Conservation (phyloP, 2,888 invertebrate genomes). For the Athalia circularis region DNA sequence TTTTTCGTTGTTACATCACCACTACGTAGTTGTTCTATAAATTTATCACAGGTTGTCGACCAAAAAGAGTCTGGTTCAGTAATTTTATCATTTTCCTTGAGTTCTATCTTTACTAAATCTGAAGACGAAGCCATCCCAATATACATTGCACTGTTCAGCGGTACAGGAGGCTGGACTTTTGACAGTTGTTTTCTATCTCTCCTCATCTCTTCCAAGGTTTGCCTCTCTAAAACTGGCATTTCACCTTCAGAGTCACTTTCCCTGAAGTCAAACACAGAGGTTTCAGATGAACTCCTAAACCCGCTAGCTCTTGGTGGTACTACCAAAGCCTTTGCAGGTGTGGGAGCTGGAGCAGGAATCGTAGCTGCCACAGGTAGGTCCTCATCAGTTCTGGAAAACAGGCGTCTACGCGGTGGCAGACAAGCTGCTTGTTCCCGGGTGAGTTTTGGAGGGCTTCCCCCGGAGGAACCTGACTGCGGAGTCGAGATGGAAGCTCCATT, state of each 20-base stretch:
- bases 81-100: constrained; percentile 69
- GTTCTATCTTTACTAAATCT: constrained; percentile 70
- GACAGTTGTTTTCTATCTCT: constrained; percentile 78
- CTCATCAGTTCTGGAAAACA: constrained; percentile 80
- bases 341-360: constrained; percentile 62
- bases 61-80: constrained; percentile 76
- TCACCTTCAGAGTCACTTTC: constrained; percentile 81
- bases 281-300: constrained; percentile 78
- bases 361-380: constrained; percentile 60
- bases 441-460: constrained; percentile 75
- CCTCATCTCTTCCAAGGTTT: constrained; percentile 81
- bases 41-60: constrained; percentile 85
- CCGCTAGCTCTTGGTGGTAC: constrained; percentile 74
- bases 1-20: constrained; percentile 77
- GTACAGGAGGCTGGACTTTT: constrained; percentile 77
- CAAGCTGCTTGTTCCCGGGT: constrained; percentile 72
- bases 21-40: constrained; percentile 84
- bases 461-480: constrained; percentile 66
- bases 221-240: constrained; percentile 79
- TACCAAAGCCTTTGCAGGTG: constrained; percentile 61
- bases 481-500: constrained; percentile 67
- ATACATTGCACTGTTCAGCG: constrained; percentile 69
- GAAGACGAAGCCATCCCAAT: constrained; percentile 66
- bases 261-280: constrained; percentile 80
- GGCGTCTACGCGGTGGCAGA: constrained; percentile 73